Evolutionary conservation across 2,888 invertebrate genomes (phyloP).

Genomic region (Anorthoa munda): DNA sequence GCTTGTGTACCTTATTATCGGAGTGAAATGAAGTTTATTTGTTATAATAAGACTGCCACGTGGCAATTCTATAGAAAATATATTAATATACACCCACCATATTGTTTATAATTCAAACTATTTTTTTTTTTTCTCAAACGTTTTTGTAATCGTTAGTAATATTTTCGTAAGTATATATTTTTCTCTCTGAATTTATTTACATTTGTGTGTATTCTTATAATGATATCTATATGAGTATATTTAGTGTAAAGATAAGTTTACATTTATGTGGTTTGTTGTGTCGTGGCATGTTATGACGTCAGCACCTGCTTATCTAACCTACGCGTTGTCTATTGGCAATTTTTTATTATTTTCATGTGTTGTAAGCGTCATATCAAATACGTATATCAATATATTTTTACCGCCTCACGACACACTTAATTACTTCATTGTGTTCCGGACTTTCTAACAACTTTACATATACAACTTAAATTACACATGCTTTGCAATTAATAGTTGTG

Average conservation of each 20-base stretch:
- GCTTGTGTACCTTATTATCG: conserved; percentile 3
- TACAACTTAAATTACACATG: background rate
- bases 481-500: background rate
- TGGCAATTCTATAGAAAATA: background rate
- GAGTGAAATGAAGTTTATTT: conserved; percentile 10
- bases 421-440: background rate
- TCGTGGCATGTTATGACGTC: background rate
- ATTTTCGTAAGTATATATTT: background rate
- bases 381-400: background rate
- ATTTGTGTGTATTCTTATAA: background rate
- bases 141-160: conserved; percentile 2
- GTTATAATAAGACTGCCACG: background rate
- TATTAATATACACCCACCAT: background rate
- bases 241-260: background rate
- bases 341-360: background rate
- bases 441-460: background rate
- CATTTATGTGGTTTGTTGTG: background rate
- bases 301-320: background rate
- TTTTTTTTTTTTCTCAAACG: too few relatives aligned
- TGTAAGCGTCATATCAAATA: background rate
- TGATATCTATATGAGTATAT: background rate
- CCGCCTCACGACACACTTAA: background rate
- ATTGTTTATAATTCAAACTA: conserved; percentile 20
- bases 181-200: background rate
- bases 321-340: background rate